phyloP scores from a whole-genome alignment of 2,888 invertebrate genomes.

The Drosophila kokeensis region DNA sequence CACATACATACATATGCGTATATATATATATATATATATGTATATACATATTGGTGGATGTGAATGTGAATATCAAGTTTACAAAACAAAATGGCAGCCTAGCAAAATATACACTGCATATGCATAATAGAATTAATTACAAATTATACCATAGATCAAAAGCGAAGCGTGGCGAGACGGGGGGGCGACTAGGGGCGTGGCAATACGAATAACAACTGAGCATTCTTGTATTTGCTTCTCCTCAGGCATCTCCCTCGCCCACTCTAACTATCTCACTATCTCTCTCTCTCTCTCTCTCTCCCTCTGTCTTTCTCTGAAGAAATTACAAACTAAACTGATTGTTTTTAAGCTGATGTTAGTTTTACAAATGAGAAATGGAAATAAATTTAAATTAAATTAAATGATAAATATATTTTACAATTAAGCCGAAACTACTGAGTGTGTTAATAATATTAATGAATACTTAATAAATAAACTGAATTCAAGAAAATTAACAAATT shows the following conservation, averaged over 20 bases:
- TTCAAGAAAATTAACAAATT: constrained; percentile 29
- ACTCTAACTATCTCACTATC: constrained; percentile 8
- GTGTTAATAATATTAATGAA: constrained; percentile 76
- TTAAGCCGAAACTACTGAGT: constrained; percentile 78
- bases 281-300: constrained; percentile 9
- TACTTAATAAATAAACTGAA: constrained; percentile 74
- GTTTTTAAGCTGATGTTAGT: constrained; percentile 74
- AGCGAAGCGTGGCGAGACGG: background rate
- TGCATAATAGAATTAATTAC: constrained; percentile 65
- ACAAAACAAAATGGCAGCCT: constrained; percentile 58
- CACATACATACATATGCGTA: constrained; percentile 36
- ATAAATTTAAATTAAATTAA: constrained; percentile 43
- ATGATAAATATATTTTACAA: constrained; percentile 66
- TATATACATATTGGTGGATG: constrained; percentile 38
- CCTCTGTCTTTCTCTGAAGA: constrained; percentile 43
- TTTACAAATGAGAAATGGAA: constrained; percentile 37
- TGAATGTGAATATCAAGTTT: constrained; percentile 71
- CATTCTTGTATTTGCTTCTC: constrained; percentile 4
- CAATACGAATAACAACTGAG: background rate
- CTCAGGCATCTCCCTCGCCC: constrained; percentile 9
- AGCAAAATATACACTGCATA: constrained; percentile 77
- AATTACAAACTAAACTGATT: constrained; percentile 75
- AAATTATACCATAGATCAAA: constrained; percentile 48
- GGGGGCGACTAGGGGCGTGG: constrained; percentile 1
- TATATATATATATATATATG: constrained; percentile 17